Conservation (phyloP, 2,888 invertebrate species). For the Nowickia ferox region DNA sequence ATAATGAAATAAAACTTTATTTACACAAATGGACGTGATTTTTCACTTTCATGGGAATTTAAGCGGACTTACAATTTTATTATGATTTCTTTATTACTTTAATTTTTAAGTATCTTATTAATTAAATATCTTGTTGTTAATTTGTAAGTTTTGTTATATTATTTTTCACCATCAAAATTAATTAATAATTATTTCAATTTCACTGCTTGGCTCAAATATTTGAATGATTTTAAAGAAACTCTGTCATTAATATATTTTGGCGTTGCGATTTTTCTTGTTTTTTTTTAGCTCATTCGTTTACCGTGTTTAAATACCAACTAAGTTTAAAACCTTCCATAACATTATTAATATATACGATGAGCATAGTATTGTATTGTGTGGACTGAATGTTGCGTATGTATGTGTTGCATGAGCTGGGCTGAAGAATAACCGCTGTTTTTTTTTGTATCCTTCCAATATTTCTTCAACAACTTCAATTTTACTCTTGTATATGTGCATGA, state of each 20-base stretch:
- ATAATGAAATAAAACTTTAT: conserved; percentile 36
- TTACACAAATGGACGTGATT: conserved; percentile 49
- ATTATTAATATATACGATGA: conserved; percentile 67
- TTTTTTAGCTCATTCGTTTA: conserved; percentile 59
- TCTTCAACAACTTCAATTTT: conserved; percentile 11
- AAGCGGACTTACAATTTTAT: neutral
- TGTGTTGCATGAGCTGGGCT: conserved; percentile 35
- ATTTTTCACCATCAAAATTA: neutral
- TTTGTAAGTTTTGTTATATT: neutral
- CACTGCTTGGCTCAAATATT: neutral
- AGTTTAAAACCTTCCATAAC: conserved; percentile 69
- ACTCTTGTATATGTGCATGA: conserved; percentile 26
- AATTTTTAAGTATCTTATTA: neutral
- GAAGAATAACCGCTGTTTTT: conserved; percentile 64
- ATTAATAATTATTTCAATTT: neutral
- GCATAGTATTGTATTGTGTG: conserved; percentile 8
- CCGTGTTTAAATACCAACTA: conserved; percentile 70
- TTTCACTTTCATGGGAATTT: conserved; percentile 29
- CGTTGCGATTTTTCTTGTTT: conserved; percentile 8
- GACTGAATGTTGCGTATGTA: conserved; percentile 29
- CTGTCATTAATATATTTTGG: conserved; percentile 3
- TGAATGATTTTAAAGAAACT: conserved; percentile 18
- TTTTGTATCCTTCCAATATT: conserved; percentile 62
- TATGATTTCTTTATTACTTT: neutral
- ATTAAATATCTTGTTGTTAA: neutral